A percentile compares a stretch with the other conserved stretches of the same genome.
Conservation (phyloP, 2,888 invertebrate genomes). For the Brenthis hecate region DNA sequence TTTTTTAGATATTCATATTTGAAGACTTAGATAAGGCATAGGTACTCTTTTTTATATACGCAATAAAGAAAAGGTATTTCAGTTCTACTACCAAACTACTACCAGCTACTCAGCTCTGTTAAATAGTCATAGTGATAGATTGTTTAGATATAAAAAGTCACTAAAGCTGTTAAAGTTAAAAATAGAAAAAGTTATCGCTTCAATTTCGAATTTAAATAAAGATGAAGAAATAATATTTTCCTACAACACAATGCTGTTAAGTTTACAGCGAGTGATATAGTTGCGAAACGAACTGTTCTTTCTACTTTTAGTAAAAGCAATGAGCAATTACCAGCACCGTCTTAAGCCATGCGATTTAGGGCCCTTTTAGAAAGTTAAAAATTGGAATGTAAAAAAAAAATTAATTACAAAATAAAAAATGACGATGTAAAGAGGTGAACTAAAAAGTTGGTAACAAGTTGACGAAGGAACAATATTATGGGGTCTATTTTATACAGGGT, state of each 20-base stretch:
- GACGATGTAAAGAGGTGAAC: too few relatives aligned
- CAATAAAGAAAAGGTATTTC: too few relatives aligned
- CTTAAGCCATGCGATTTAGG: too few relatives aligned
- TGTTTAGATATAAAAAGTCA: conserved; percentile 3
- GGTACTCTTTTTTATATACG: too few relatives aligned
- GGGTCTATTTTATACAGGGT: too few relatives aligned
- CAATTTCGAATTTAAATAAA: conserved; percentile 18
- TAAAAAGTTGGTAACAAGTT: too few relatives aligned
- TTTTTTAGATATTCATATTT: too few relatives aligned
- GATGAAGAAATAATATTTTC: conserved; percentile 12
- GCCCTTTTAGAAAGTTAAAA: too few relatives aligned
- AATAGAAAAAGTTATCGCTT: conserved; percentile 13
- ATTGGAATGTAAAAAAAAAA: too few relatives aligned
- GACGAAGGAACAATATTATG: too few relatives aligned
- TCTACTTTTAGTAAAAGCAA: conserved; percentile 3
- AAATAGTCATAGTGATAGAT: conserved; percentile 11
- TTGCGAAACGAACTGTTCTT: neutral
- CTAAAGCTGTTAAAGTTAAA: conserved; percentile 1
- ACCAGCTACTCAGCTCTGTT: conserved; percentile 2
- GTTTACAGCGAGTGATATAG: neutral
- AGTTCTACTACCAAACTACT: neutral
- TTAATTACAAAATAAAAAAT: too few relatives aligned
- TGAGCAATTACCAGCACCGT: conserved; percentile 2
- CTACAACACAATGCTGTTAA: conserved; percentile 7
- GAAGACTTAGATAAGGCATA: too few relatives aligned